Evolutionary conservation across 2,888 invertebrate genomes (phyloP), one percentile per base, ranked within the genome.

Genomic region (Andrena trimmerana): DNA sequence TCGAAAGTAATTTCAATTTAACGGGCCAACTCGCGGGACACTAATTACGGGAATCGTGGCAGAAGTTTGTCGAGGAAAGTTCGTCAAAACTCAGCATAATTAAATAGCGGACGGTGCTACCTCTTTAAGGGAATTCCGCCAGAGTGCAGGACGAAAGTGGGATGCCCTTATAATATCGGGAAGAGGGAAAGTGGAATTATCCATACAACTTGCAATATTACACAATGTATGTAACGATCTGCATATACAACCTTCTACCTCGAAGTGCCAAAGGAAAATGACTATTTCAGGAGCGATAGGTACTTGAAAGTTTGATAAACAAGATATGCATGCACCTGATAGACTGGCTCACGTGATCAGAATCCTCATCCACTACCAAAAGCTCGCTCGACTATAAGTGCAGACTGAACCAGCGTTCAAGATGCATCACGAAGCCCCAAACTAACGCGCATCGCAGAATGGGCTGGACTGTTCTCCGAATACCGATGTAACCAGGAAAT

Each of bases 51-150:
- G 79, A 86, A 81, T 86, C 73, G 78, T 78, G 54, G 78, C 20
- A 42, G 76, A 57, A 74, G 63, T 71, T 57, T 72, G 50, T 13
- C 63, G 54, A 1, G 65, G 54, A 75, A 88, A 81, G 78, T 88
- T 88, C 76, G 75, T 81, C 60, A 81, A 86, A 88, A 78, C 88
- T 87, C 63, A 54, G 31, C 57, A 70, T 83, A 86, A 88, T 88
- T 81, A 86, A 81, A 81, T 78, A 81, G 74, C 78, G 72, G 68
- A 70, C 60, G 57, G 75, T 65, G 71, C 68, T 42, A 24, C 29
- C 74, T 36, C 68, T 73, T 73, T 59, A 63, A 54, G 24, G 29
- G 57, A 79, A 83, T 70, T 63, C 36, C 63, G 20, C 68, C 6
- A 7, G 24, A 24, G 29, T 67, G 20, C 29, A 33, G 29, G 48